Evolutionary conservation across 2,797 vertebrate genomes (phyloP).

Genomic region (Sebastiscus tertius): DNA sequence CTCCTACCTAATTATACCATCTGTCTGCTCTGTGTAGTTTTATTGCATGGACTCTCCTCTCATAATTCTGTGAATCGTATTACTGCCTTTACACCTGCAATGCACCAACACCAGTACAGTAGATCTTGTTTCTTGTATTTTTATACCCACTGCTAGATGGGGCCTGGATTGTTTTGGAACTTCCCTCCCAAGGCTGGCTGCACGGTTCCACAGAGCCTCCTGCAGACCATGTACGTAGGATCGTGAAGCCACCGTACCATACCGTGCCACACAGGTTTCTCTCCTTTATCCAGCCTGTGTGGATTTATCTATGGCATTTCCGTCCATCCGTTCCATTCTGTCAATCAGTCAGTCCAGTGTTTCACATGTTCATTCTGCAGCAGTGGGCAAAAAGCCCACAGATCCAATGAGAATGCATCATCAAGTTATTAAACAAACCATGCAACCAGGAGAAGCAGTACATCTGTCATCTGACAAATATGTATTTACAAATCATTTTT

Average conservation of each 20-base stretch:
- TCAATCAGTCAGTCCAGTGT: constrained; percentile 63
- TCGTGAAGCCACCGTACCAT: constrained; percentile 36
- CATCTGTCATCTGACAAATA: constrained; percentile 31
- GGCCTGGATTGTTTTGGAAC: constrained; percentile 85
- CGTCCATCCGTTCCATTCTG: constrained; percentile 67
- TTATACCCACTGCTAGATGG: constrained; percentile 80
- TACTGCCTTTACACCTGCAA: constrained; percentile 60
- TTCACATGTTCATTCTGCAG: constrained; percentile 52
- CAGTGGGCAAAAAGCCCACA: background rate
- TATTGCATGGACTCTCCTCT: constrained; percentile 55
- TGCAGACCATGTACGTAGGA: constrained; percentile 85
- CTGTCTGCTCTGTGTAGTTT: constrained; percentile 43
- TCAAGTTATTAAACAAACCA: constrained; percentile 24
- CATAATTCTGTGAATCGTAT: constrained; percentile 39
- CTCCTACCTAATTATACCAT: background rate
- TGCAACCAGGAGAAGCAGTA: background rate
- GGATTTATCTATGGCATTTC: constrained; percentile 59
- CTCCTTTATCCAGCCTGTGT: constrained; percentile 41
- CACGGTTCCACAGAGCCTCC: constrained; percentile 81
- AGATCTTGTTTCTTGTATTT: constrained; percentile 74
- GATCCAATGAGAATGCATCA: constrained; percentile 15
- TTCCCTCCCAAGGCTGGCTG: constrained; percentile 83
- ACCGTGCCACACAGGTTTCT: constrained; percentile 25
- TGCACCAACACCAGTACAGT: constrained; percentile 62
- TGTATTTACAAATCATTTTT: constrained; percentile 17